Evolutionary conservation across 2,113 vertebrate genomes (phyloP).

Genomic region (Leucosticte australis): DNA sequence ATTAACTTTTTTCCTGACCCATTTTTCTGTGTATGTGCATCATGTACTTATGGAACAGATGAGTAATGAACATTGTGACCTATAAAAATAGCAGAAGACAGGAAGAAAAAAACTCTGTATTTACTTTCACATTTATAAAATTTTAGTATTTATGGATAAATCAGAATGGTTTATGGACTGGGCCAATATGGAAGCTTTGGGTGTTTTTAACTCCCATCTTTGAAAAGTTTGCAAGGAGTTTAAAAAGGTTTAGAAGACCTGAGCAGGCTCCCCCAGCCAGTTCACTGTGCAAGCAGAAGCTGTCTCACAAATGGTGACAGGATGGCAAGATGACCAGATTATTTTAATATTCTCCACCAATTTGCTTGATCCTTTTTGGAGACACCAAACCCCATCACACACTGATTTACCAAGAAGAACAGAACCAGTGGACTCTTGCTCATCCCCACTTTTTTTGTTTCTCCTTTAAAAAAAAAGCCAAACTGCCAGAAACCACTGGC

Average conservation of each 20-base stretch:
- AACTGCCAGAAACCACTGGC: neutral
- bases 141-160: neutral
- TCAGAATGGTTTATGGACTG: neutral
- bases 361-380: neutral
- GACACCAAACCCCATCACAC: neutral
- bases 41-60: neutral
- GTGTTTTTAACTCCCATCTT: neutral
- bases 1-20: neutral
- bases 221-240: neutral
- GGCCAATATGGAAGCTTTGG: neutral
- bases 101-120: neutral
- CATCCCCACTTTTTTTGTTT: accelerated
- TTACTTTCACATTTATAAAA: neutral
- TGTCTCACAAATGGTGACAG: accelerated
- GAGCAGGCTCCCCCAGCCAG: neutral
- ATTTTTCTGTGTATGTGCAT: neutral
- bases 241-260: neutral
- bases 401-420: neutral
- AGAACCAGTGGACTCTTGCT: neutral
- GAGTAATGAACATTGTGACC: neutral
- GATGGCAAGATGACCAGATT: neutral
- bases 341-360: neutral
- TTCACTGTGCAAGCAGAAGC: neutral
- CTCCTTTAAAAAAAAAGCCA: neutral
- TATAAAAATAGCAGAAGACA: neutral